Evolutionary conservation across 2,888 invertebrate species (phyloP).

Genomic region (Eupeodes latifasciatus): DNA sequence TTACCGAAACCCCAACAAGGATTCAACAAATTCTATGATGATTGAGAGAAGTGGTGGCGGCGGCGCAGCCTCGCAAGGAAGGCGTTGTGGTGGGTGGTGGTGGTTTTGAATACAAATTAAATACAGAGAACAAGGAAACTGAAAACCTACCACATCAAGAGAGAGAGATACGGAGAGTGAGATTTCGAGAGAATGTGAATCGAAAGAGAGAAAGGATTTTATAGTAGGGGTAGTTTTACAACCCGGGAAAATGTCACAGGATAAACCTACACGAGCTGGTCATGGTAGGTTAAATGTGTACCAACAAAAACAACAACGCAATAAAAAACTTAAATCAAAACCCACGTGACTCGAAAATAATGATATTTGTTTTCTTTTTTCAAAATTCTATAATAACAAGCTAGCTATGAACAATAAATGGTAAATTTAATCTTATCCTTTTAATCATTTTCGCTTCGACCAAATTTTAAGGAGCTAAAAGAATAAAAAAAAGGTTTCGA

Average conservation of each 20-base stretch:
- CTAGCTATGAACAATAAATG: constrained; percentile 1
- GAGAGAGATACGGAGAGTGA: not conserved
- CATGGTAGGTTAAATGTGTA: constrained; percentile 13
- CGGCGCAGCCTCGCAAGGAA: constrained; percentile 30
- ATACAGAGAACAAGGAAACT: constrained; percentile 33
- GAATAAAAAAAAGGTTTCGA: not conserved
- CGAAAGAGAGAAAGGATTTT: not conserved
- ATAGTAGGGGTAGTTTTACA: constrained; percentile 26
- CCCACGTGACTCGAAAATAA: constrained; percentile 32
- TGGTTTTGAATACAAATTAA: constrained; percentile 18
- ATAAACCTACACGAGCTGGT: constrained; percentile 33
- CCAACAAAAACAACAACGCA: not conserved
- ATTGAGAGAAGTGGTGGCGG: constrained; percentile 35
- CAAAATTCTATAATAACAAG: not conserved
- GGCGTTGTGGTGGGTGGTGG: constrained; percentile 9
- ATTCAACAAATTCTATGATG: constrained; percentile 36
- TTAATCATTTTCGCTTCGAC: not conserved
- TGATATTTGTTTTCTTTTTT: not conserved
- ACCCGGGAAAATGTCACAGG: constrained; percentile 62
- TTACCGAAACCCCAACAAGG: constrained; percentile 58
- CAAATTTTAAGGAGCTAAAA: not conserved
- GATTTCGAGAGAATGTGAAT: not conserved
- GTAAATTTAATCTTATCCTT: not conserved
- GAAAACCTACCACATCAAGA: not conserved
- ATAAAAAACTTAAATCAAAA: not conserved